Evolutionary conservation across 2,797 vertebrate genomes (phyloP), one percentile per base, ranked within the genome.

Genomic region (Enteromius unitaeniatus): DNA sequence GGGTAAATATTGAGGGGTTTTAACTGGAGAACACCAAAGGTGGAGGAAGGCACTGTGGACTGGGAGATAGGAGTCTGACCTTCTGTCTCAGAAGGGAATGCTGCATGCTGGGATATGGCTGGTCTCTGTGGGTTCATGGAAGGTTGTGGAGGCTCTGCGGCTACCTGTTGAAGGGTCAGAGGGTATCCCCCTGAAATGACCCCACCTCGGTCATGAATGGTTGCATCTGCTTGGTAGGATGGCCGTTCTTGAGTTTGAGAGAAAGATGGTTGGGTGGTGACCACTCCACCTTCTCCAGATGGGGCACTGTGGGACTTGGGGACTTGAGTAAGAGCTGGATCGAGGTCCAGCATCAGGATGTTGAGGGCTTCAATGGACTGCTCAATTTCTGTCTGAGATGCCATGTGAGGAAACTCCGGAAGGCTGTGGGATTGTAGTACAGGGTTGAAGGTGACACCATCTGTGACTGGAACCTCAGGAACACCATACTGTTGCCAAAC

Each of bases 361-460:
- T 99, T 97, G 3, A 99, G 96, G 1, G 97, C 94, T 92, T 99
- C 97, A 0, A 99, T 99, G 34, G 98, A 99, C 91, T 98, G 96
- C 88, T 99, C 97, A 0, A 99, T 99, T 93, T 99, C 98, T 89
- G 93, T 94, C 86, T 96, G 97, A 14, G 98, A 99, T 65, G 97
- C 95, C 0, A 95, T 95, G 19, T 93, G 85, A 0, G 97, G 97
- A 85, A 97, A 98, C 82, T 97, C 97, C 0, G 97, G 97, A 88
- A 98, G 95, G 91, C 96, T 96, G 58, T 97, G 92, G 0, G 94
- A 91, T 75, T 95, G 93, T 81, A 94, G 86, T 1, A 84, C 60
- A 9, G 90, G 90, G 72, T 91, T 93, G 23, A 95, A 95, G 26
- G 87, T 92, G 21, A 94, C 73, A 0, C 94, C 95, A n/a, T 97